Evolutionary conservation across 2,797 vertebrate species (phyloP), one percentile per base, ranked within the genome.

Genomic region (Carapus acus): DNA sequence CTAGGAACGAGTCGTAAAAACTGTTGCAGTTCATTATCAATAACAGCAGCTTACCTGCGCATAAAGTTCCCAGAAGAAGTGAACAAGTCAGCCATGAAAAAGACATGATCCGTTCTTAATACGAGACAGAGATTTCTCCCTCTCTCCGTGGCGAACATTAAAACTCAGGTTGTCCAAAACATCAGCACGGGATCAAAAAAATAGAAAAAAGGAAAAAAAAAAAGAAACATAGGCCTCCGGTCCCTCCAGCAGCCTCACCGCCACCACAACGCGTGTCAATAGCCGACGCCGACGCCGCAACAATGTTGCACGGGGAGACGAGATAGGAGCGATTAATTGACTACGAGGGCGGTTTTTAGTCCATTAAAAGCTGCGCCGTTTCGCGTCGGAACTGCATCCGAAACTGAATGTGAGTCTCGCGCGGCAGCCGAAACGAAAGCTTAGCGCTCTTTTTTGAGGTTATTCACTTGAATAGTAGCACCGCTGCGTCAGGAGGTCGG

Each of bases 21-120:
- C 52, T 62, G 61, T 73, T 55, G 53, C 62, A 36, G 48, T 59
- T 47, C 15, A 2, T 6, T 4, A 15, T 15, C 36, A 64, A 65
- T 44, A 72, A 61, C 24, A 50, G 58, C 56, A 0, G 57, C 73
- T 83, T 88, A 98, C 95, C 93, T 87, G 93, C 90, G 83, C 93
- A 94, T 69, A 94, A 93, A 92, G 91, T 94, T 90, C 91, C 93
- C 83, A 91, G 92, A 80, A 98, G 91, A 85, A 96, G 89, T 84
- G 91, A 91, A 87, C 95, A 93, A 88, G 92, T 92, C 80, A 96
- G 85, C 92, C 92, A 94, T 83, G 90, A 89, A 83, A 88, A 91
- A 85, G 88, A 92, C 95, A 96, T 97, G 87, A 89, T 96, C 92
- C 80, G 90, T 81, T 80, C 69, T 62, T 73, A 84, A 83, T 67